Evolutionary conservation across 2,888 invertebrate genomes (phyloP).

Genomic region (Apodemia hepburni): DNA sequence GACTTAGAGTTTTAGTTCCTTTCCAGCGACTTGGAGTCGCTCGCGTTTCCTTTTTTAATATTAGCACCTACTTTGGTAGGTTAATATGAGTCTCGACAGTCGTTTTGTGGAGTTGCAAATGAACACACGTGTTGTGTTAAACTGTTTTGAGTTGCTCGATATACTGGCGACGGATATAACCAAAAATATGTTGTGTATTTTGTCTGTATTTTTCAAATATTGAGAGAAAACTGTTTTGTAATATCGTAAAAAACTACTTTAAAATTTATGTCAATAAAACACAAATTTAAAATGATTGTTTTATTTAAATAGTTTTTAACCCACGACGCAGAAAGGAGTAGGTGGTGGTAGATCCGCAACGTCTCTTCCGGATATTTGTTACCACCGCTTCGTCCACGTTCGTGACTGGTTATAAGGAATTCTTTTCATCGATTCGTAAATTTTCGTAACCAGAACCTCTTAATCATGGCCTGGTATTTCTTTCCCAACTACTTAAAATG

Average conservation of each 20-base stretch:
- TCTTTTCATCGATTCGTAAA: too few relatives aligned
- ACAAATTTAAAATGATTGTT: slow-evolving; percentile 1
- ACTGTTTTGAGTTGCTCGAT: slow-evolving; percentile 22
- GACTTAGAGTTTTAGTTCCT: slow-evolving; percentile 59
- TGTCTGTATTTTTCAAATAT: slow-evolving; percentile 26
- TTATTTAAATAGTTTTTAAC: background rate
- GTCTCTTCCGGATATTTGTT: too few relatives aligned
- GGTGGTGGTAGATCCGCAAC: too few relatives aligned
- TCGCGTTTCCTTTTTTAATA: slow-evolving; percentile 21
- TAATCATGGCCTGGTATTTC: too few relatives aligned
- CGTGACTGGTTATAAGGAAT: too few relatives aligned
- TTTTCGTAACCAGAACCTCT: too few relatives aligned
- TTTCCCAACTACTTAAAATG: too few relatives aligned
- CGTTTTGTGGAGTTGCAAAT: slow-evolving; percentile 15
- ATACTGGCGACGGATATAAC: slow-evolving; percentile 26
- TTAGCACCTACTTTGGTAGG: slow-evolving; percentile 22
- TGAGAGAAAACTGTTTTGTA: slow-evolving; percentile 45
- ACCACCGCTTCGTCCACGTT: too few relatives aligned
- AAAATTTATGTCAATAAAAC: slow-evolving; percentile 56
- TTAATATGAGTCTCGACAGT: slow-evolving; percentile 12
- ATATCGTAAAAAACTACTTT: slow-evolving; percentile 53
- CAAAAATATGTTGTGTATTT: slow-evolving; percentile 23
- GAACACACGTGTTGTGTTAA: slow-evolving; percentile 32
- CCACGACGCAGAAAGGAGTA: too few relatives aligned
- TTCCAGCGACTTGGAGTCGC: slow-evolving; percentile 15